A percentile compares a stretch with the other conserved stretches of the same genome.
These are phyloP conservation scores for Achroia grisella DNA, from an alignment of 1,140 invertebrate species.

Conservation along the genomic window DNA sequence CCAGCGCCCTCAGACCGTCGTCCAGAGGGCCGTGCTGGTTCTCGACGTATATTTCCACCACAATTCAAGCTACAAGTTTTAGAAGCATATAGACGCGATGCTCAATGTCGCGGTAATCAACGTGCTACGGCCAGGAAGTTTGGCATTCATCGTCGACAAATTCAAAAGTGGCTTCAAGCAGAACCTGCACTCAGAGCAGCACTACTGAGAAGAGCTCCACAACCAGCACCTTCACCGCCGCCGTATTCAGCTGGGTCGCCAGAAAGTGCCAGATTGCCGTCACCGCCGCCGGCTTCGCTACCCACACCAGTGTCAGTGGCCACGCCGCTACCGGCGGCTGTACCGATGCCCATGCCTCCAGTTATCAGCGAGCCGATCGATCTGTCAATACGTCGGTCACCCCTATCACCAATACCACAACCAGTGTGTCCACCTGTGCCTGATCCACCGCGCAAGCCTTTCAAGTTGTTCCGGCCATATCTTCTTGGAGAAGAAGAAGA, in stretches of 20 bases:
- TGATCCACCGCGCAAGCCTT: conserved; percentile 52
- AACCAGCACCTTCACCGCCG: conserved; percentile 53
- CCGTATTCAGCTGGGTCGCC: conserved; percentile 54
- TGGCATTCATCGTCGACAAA: conserved; percentile 88
- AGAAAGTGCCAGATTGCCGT: conserved; percentile 55
- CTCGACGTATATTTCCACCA: conserved; percentile 86
- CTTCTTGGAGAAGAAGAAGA: conserved; percentile 51
- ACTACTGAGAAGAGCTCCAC: conserved; percentile 69
- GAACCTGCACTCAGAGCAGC: conserved; percentile 83
- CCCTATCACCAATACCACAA: conserved; percentile 31
- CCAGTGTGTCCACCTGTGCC: conserved; percentile 17
- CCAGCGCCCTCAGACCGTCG: conserved; percentile 65
- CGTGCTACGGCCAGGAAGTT: conserved; percentile 90
- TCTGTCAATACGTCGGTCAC: conserved; percentile 65
- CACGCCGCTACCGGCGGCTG: conserved; percentile 18
- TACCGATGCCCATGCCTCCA: conserved; percentile 19
- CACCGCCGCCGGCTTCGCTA: conserved; percentile 65
- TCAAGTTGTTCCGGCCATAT: conserved; percentile 80
- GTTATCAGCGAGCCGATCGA: conserved; percentile 67
- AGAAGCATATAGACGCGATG: conserved; percentile 87
- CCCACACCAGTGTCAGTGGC: conserved; percentile 49
- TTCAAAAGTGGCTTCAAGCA: conserved; percentile 91
- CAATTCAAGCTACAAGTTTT: conserved; percentile 90
- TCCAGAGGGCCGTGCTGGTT: conserved; percentile 76
- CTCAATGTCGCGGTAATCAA: conserved; percentile 89